Evolutionary conservation across 2,113 vertebrate genomes (phyloP), one percentile per base, ranked within the genome.

Genomic region (Macheiramphus alcinus): DNA sequence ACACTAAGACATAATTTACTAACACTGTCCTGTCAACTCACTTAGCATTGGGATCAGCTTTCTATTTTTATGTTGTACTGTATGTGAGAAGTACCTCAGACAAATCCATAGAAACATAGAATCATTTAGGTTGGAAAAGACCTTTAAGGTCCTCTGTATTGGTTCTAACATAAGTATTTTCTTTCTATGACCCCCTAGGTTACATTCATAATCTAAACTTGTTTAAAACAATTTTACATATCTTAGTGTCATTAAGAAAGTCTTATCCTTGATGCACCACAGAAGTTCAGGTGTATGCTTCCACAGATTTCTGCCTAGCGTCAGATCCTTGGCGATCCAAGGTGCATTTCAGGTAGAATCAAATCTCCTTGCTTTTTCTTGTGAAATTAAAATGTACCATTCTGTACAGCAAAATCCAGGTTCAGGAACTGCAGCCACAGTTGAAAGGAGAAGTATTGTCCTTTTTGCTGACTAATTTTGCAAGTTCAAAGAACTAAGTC

Each of bases 1-100:
- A 95, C 92, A 95, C 61, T 19, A 85, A 94, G 93, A 91, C 59
- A n/a, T 32, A 47, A 83, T 87, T 95, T 91, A 79, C 70, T 93
- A 90, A 71, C 78, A 94, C 6, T 0, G 23, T 80, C 40, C 74
- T 40, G 6, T 40, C 82, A 75, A 56, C 42, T 81, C 82, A 50
- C 48, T 82, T 53, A 58, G 63, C 86, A 62, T 52, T 83, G 50
- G 84, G 86, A 96, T 71, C 59, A 61, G 19, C 52, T 92, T 83
- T 45, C 53, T 66, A 59, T 43, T 65, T 91, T 78, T 79, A 53
- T 40, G 63, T 50, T 76, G 31, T 16, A 62, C 36, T 12, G 5
- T 36, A 72, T 45, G 38, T 45, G 58, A 93, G 71, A 80, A 91
- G 50, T 42, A 88, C 48, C 58, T 91, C 87, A 80, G 78, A 94